phyloP scores from a whole-genome alignment of 1,140 invertebrate genomes.

The Atta cephalotes region DNA sequence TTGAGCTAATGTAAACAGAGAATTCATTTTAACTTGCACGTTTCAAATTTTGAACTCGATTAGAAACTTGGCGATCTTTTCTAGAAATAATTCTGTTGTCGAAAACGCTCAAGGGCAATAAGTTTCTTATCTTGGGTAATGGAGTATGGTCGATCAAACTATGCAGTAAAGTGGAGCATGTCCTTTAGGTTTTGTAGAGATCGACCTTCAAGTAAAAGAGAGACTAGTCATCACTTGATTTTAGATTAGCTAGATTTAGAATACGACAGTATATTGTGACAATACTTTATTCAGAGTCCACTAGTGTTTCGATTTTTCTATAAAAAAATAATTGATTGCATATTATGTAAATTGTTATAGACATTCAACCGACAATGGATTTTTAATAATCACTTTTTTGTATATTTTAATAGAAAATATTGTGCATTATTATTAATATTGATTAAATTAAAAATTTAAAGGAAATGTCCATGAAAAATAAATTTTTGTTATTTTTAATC shows the following conservation, averaged over 20 bases:
- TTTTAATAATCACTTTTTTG: background rate
- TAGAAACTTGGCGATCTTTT: slow-evolving; percentile 9
- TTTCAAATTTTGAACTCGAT: slow-evolving; percentile 19
- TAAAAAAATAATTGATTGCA: background rate
- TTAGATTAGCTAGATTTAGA: background rate
- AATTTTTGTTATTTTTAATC: background rate
- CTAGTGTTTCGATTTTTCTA: background rate
- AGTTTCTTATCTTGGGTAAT: slow-evolving; percentile 33
- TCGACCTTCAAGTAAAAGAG: slow-evolving; percentile 8
- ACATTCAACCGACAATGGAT: background rate
- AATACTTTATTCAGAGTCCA: background rate
- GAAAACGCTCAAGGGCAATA: slow-evolving; percentile 31
- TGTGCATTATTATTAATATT: background rate
- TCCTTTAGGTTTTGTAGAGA: slow-evolving; percentile 7
- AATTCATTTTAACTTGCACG: background rate
- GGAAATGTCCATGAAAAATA: background rate
- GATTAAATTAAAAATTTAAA: background rate
- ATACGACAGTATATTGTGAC: background rate
- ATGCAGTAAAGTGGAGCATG: slow-evolving; percentile 3
- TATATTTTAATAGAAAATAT: background rate
- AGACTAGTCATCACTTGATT: background rate
- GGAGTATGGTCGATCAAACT: background rate
- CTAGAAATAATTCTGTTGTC: slow-evolving; percentile 25
- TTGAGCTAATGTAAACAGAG: background rate
- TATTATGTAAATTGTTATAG: background rate